phyloP scores from a whole-genome alignment of 2,113 vertebrate genomes.

The human (Homo sapiens) region GRCh38 chr15:41336001-41336500 shows the following conservation, averaged over 20 bases:
- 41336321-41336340: background rate
- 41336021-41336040: background rate
- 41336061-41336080: no score
- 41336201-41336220: no score
- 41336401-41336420: background rate
- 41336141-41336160: no score
- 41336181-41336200: no score
- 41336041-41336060: background rate
- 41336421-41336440: background rate
- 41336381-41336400: background rate
- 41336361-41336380: background rate
- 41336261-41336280: background rate
- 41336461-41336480: background rate
- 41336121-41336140: no score
- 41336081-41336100: no score
- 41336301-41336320: slow-evolving; percentile 4
- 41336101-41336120: no score
- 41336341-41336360: background rate
- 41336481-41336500: background rate
- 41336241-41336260: no score
- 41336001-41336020: background rate
- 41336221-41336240: no score
- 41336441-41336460: background rate
- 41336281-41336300: background rate
- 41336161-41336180: no score